A percentile compares a stretch with the other conserved stretches of the same genome.
Evolutionary conservation across 2,113 vertebrate genomes (phyloP).

Genomic region (Uropsilus gracilis): DNA sequence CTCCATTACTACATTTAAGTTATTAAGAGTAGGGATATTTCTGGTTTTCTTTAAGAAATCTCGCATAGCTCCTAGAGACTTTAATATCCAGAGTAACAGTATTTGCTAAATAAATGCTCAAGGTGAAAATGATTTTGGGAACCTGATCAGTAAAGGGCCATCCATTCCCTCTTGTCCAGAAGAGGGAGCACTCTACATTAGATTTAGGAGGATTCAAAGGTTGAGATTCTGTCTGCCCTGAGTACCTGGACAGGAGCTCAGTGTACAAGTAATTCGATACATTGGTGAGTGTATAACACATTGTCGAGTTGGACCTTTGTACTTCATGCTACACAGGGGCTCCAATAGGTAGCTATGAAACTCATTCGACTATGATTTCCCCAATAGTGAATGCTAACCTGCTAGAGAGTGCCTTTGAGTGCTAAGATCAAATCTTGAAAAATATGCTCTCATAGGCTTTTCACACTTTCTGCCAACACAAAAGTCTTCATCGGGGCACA

Average conservation of each 20-base stretch:
- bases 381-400: neutral
- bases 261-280: neutral
- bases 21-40: neutral
- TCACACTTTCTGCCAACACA: neutral
- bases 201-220: neutral
- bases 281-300: neutral
- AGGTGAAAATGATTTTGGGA: neutral
- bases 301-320: neutral
- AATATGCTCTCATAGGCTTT: neutral
- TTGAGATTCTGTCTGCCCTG: neutral
- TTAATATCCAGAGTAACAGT: neutral
- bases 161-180: conserved; percentile 29
- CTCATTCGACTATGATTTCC: neutral
- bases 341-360: neutral
- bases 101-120: neutral
- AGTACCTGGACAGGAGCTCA: neutral
- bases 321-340: neutral
- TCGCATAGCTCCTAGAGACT: neutral
- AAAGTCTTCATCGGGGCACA: neutral
- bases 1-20: neutral
- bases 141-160: neutral
- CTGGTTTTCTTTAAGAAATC: neutral
- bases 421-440: conserved; percentile 14
- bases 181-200: conserved; percentile 33
- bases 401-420: neutral